Evolutionary conservation across 2,797 vertebrate genomes (phyloP).

Genomic region (Acropternis orthonyx): DNA sequence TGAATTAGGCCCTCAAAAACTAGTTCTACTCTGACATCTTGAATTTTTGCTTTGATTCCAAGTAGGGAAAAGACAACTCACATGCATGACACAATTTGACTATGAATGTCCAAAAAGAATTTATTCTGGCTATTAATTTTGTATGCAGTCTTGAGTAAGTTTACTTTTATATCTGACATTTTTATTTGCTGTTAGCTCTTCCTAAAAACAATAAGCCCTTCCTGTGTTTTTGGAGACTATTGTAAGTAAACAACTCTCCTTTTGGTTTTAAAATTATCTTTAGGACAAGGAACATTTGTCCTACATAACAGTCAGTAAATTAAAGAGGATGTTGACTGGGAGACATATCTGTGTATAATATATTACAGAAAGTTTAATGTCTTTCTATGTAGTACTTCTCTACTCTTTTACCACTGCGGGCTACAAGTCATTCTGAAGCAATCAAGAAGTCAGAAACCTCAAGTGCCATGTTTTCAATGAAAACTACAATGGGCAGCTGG

Average conservation of each 20-base stretch:
- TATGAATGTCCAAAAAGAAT: not conserved
- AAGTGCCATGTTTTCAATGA: not conserved
- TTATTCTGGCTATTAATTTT: not conserved
- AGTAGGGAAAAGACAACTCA: not conserved
- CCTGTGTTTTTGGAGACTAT: constrained; percentile 4
- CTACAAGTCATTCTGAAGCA: not conserved
- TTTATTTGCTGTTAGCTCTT: not conserved
- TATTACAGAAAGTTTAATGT: not conserved
- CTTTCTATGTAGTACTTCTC: not conserved
- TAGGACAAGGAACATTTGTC: constrained; percentile 13
- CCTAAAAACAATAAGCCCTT: constrained; percentile 37
- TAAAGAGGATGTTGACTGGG: not conserved
- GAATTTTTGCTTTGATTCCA: constrained; percentile 5
- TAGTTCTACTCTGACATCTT: not conserved
- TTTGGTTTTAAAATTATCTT: constrained; percentile 42
- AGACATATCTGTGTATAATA: not conserved
- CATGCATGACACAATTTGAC: not conserved
- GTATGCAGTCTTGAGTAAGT: not conserved
- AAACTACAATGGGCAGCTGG: not conserved
- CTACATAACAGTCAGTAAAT: not conserved
- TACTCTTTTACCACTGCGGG: not conserved
- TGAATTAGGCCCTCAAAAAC: not conserved
- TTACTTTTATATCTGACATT: constrained; percentile 30
- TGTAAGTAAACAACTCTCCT: constrained; percentile 16
- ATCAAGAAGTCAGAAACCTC: not conserved